phyloP scores from a whole-genome alignment of 2,888 invertebrate genomes.

The Escarpia spicata region DNA sequence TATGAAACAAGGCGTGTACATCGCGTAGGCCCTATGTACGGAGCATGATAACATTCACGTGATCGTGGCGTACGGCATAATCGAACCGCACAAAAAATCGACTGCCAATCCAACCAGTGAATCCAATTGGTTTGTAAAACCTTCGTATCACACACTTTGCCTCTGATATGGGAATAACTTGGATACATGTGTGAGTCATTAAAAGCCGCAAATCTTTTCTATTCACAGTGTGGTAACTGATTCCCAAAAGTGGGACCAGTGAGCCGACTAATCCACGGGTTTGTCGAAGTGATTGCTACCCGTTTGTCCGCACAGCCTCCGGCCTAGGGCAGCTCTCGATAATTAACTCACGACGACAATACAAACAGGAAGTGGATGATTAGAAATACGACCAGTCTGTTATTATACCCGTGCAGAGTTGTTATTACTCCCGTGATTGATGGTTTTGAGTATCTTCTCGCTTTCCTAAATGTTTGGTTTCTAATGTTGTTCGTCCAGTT shows the following conservation, averaged over 20 bases:
- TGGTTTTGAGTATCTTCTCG: neutral
- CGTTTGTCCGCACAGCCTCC: neutral
- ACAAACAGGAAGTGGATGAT: neutral
- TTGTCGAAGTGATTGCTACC: neutral
- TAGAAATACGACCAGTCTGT: neutral
- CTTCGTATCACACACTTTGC: neutral
- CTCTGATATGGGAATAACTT: neutral
- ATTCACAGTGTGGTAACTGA: neutral
- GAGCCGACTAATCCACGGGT: neutral
- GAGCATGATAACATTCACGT: too few relatives aligned
- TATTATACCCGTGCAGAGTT: neutral
- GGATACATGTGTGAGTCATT: neutral
- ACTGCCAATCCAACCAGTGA: neutral
- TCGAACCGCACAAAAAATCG: neutral
- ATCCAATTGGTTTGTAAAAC: neutral
- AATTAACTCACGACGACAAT: constrained; percentile 7
- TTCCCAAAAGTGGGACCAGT: neutral
- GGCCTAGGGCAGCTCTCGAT: neutral
- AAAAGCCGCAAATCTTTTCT: neutral
- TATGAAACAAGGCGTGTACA: too few relatives aligned
- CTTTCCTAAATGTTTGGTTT: neutral
- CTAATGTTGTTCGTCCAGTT: neutral
- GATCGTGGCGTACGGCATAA: neutral
- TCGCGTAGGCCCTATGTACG: too few relatives aligned
- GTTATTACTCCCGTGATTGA: neutral